These are phyloP conservation scores for Dendroctonus valens DNA, from an alignment of 1,140 invertebrate species.

Conservation along the genomic window DNA sequence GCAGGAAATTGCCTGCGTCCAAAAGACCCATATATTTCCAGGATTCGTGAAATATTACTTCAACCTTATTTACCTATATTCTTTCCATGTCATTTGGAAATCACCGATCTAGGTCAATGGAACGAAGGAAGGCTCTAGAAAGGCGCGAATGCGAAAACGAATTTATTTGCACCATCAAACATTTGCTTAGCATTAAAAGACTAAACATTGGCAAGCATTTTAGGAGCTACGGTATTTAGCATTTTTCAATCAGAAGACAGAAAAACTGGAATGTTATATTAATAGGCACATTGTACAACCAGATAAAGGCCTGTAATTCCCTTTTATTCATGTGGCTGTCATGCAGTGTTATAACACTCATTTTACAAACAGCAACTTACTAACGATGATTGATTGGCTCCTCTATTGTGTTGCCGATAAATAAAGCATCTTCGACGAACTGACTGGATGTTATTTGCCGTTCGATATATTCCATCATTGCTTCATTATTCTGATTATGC, in stretches of 20 bases:
- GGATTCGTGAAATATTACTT: slow-evolving; percentile 17
- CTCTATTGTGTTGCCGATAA: slow-evolving; percentile 8
- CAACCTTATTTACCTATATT: slow-evolving; percentile 16
- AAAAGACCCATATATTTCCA: slow-evolving; percentile 1
- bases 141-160: not conserved
- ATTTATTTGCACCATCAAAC: no score
- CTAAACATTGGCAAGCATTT: no score
- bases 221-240: no score
- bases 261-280: not conserved
- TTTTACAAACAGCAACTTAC: slow-evolving; percentile 19
- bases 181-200: no score
- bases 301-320: slow-evolving; percentile 1
- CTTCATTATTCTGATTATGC: no score
- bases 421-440: slow-evolving; percentile 4
- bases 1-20: slow-evolving; percentile 18
- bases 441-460: slow-evolving; percentile 3
- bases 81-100: not conserved
- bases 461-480: not conserved
- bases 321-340: slow-evolving; percentile 2
- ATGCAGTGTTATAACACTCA: not conserved
- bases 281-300: slow-evolving; percentile 1
- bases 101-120: slow-evolving; percentile 1
- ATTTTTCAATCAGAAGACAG: no score
- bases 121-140: not conserved
- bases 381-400: slow-evolving; percentile 19